Evolutionary conservation across 2,113 vertebrate genomes (phyloP), one percentile per base, ranked within the genome.

Genomic region (Anarrhichthys ocellatus): DNA sequence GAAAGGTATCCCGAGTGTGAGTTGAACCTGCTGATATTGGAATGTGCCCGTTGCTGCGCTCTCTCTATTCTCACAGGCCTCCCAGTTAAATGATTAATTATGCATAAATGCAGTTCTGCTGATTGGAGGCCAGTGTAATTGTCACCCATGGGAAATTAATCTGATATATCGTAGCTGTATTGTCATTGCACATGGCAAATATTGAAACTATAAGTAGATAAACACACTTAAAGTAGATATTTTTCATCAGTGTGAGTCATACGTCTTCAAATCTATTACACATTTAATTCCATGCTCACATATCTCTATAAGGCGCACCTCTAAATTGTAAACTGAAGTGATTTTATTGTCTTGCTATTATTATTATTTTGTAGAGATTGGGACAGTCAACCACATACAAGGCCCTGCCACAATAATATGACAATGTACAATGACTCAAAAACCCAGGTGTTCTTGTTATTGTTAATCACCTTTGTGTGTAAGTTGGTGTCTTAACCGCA

Each of bases 51-150:
- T 90, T 88, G 81, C 66, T 81, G 69, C 44, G 40, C 73, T 81
- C 69, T 71, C 65, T 69, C 36, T 89, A 87, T 87, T 92, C 88
- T 91, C 89, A 82, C 87, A 88, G 85, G 82, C 73, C 56, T 88
- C 76, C 48, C 68, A 83, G 80, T 86, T 81, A 81, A 86, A 80
- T 86, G 81, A 89, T 92, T 93, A 93, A 92, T 92, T 90, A 93
- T 94, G 92, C 84, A 92, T 92, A 86, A 92, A 92, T 77, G 81
- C 69, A 76, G 73, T 78, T 83, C 59, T 46, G 56, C 42, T 87
- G 79, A 92, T 90, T 87, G 81, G 84, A 88, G 89, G 85, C 72
- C 73, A 80, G 81, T 82, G 78, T 91, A 91, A 90, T 93, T 87
- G 86, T 91, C 76, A 80, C 90, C 81, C 87, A 77, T 86, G 93